Evolutionary conservation across 1,140 invertebrate genomes (phyloP).

Genomic region (Drosophila navojoa): DNA sequence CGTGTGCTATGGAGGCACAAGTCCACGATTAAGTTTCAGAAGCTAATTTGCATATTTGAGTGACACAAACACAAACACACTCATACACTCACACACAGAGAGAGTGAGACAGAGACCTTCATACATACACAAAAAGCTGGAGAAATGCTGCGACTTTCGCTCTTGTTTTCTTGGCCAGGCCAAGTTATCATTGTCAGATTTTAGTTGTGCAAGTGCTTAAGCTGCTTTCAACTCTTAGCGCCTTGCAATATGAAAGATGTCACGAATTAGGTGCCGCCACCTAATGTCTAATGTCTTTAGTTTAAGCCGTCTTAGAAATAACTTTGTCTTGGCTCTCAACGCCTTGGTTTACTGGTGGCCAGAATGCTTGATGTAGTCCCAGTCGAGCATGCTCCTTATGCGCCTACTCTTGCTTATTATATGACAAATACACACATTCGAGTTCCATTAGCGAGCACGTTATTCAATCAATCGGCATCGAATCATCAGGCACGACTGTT

Average conservation of each 20-base stretch:
- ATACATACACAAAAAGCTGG: too few species aligned
- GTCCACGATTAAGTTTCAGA: conserved; percentile 68
- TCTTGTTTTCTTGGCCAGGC: conserved; percentile 41
- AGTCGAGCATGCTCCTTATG: too few species aligned
- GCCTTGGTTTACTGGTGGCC: too few species aligned
- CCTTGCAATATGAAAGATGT: conserved; percentile 42
- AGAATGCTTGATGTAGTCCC: not conserved
- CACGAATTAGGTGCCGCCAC: conserved; percentile 32
- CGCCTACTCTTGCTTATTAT: not conserved
- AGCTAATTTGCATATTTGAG: conserved; percentile 82
- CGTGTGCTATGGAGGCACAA: conserved; percentile 35
- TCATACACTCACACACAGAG: not conserved
- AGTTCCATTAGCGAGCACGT: conserved; percentile 28
- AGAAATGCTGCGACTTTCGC: conserved; percentile 49
- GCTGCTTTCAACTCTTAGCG: conserved; percentile 25
- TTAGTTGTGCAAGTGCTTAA: conserved; percentile 25
- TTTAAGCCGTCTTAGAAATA: conserved; percentile 28
- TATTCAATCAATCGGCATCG: conserved; percentile 57
- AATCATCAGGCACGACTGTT: conserved; percentile 64
- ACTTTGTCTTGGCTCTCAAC: not conserved
- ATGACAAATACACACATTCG: not conserved
- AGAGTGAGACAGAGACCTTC: too few species aligned
- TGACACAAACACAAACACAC: conserved; percentile 31
- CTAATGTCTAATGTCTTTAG: conserved; percentile 30
- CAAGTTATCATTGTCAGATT: conserved; percentile 51